Evolutionary conservation across 2,797 vertebrate genomes (phyloP), one percentile per base, ranked within the genome.

Genomic region (Valencia hispanica): DNA sequence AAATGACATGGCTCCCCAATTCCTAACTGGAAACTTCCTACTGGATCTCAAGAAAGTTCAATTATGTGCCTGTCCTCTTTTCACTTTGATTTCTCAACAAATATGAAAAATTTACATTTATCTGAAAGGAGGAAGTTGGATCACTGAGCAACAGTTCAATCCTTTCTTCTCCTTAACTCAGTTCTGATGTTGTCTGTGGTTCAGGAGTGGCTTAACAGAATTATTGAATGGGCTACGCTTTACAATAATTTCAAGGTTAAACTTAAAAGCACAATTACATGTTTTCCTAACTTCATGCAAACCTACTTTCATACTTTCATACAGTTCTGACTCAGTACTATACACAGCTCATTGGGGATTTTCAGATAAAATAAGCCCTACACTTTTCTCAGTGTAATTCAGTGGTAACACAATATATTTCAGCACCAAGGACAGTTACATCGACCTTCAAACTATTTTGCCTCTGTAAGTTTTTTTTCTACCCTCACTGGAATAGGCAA

Each of bases 401-500:
- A 59, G 55, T 59, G 55, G 27, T 12, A 32, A 32, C 27, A 32
- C 14, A 32, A 8, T 6, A 39, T 8, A 32, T 83, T 89, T 93
- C 83, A 92, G 90, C 72, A 90, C 89, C 87, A 85, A 0, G 81
- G 89, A 92, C 79, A 93, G 89, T 7, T 36, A 79, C 81, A 61
- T 17, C 43, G 45, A 45, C 34, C 47, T 27, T 43, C 1, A 47
- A 5, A 75, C 14, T 7, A 41, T 47, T 50, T 53, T 48, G 53
- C 12, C 5, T 73, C 63, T 45, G 30, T 11, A 20, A 73, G 69
- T 14, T 30, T 2, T 18, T 68, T 55, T 65, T 63, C 17, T 36
- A 22, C 25, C 10, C 11, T 55, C 30, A 32, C 7, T 50, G 59
- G 25, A 5, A 71, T 81, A 5, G 5, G 75, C 77, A 39, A 12